Base-by-base conservation (phyloP, 2,888 invertebrate species). In the Limnephilus lunatus region DNA sequence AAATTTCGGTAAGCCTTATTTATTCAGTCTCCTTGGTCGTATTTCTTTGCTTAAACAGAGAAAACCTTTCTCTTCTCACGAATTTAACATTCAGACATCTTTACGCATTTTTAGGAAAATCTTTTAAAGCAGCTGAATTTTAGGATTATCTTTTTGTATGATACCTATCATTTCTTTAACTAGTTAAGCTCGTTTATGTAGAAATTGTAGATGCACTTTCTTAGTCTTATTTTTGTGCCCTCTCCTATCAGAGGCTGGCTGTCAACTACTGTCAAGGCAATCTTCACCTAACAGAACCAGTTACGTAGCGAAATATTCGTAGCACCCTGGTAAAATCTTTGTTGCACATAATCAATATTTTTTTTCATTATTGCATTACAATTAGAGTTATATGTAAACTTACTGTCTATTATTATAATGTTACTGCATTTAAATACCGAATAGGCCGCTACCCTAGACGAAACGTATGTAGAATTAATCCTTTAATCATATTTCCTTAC, bases 1-100 rank as follows among this genome's bases (percentile, higher is more conserved):
- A 68, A 68, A 68, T 68, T 68, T 68, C 68, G 5, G 68, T 68
- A n/a, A 68, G 68, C 68, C 25, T 68, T 68, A 68, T 68, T 68
- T 68, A 68, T 68, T 68, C 68, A 68, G 68, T n/a, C 68, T 68
- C 68, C 68, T n/a, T 68, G 68, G 68, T 68, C 68, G 68, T 68
- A 68, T 68, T 25, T 68, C 25, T 68, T 7, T 25, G 68, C 25
- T 68, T 25, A 68, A 68, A 68, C 68, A 25, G 68, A 68, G n/a
- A n/a, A 68, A 68, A 25, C 68, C 68, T 68, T 25, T 68, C 25
- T 68, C n/a, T 68, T 25, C 68, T 68, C 68, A 68, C 68, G n/a
- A 68, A 68, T 68, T 25, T 68, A 53, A 68, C 68, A 68, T 68
- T 68, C 68, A 68, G 68, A 68, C 68, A 68, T 25, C 68, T 68